Evolutionary conservation across 2,113 vertebrate genomes (phyloP), one percentile per base, ranked within the genome.

Genomic region (Gobio gobio): DNA sequence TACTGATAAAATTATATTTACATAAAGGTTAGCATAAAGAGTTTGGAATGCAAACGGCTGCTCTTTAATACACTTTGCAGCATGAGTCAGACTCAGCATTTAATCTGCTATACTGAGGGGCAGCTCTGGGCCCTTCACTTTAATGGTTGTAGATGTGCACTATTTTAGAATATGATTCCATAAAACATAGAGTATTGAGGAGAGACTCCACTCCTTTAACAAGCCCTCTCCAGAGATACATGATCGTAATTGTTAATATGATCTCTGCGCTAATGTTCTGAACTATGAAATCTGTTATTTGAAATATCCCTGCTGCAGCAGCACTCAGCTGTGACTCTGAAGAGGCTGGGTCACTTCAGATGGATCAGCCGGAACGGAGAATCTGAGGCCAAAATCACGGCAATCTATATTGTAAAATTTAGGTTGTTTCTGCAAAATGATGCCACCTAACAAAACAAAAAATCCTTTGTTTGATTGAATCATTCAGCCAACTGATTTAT

Each of bases 121-220:
- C 77, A 63, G 58, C 58, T 45, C 78, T 47, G 40, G 36, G 58
- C 78, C 58, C 36, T 79, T 79, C 3, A 63, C 36, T 79, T 63
- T 63, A 79, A 63, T 79, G 36, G 78, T 63, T 63, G 58, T 63
- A 47, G 77, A 29, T 79, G 78, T 79, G 40, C n/a, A 63, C 40
- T 79, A 63, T 63, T 47, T 45, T 79, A 63, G 58, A 45, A 63
- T 78, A 43, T 45, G 4, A 63, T 58, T 47, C 58, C 58, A 79
- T 63, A 26, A 79, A 79, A 63, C 58, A 43, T 8, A 45, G 14
- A 56, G 77, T 63, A 63, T 63, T 29, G 78, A 14, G 43, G n/a
- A 63, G 78, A 63, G 77, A 78, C 56, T 79, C 14, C 40, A 61
- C 36, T 79, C 77, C n/a, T 58, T 79, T 79, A 63, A 79, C 78